These are phyloP conservation scores for Apostichopus californicus DNA, from an alignment of 35 echinoderm and acorn worm genomes.

Conservation along the genomic window DNA sequence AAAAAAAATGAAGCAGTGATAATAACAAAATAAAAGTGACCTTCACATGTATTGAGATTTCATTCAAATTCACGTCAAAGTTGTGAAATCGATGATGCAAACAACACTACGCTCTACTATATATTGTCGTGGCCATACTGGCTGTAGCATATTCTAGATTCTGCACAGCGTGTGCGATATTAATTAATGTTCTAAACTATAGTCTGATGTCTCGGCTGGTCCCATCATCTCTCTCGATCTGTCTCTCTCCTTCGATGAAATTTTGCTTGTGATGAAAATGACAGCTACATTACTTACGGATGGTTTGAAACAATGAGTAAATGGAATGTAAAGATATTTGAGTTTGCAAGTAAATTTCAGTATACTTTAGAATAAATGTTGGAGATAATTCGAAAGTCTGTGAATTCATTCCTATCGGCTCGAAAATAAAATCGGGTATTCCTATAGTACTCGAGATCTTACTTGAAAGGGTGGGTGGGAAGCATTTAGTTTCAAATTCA, in stretches of 20 bases:
- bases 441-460: too few relatives aligned
- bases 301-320: neutral
- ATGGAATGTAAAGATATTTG: neutral
- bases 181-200: constrained; percentile 18
- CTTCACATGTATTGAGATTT: constrained; percentile 2
- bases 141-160: neutral
- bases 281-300: neutral
- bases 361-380: too few relatives aligned
- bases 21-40: neutral
- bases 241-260: neutral
- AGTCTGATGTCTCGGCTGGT: neutral
- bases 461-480: too few relatives aligned
- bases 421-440: too few relatives aligned
- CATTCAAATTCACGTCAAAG: neutral
- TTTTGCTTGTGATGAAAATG: neutral
- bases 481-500: too few relatives aligned
- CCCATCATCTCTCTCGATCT: neutral
- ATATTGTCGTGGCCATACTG: neutral
- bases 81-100: neutral
- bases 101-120: neutral
- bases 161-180: neutral
- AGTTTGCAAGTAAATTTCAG: neutral
- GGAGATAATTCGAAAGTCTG: too few relatives aligned
- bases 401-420: too few relatives aligned
- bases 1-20: neutral